phyloP scores from a whole-genome alignment of 2,888 invertebrate genomes.

The Phlogophora meticulosa region DNA sequence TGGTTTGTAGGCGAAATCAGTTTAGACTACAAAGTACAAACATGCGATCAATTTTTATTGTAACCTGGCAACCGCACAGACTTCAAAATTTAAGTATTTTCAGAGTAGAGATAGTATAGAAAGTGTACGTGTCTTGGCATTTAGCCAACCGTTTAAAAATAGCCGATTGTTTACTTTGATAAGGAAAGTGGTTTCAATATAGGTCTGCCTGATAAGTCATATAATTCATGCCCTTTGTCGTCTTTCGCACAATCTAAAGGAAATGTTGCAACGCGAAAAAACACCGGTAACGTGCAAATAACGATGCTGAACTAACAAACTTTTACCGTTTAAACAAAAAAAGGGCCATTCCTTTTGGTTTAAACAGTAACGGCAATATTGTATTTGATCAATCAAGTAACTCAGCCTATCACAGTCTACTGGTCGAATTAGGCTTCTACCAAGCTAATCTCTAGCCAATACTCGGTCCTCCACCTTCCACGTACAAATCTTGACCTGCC shows the following conservation, averaged over 20 bases:
- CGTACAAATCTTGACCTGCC: too few species aligned
- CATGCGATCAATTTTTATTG: constrained; percentile 26
- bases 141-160: constrained; percentile 66
- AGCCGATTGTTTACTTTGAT: constrained; percentile 70
- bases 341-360: not conserved
- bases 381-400: not conserved
- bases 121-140: constrained; percentile 63
- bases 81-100: constrained; percentile 51
- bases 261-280: constrained; percentile 39
- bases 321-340: too few species aligned
- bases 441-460: too few species aligned
- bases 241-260: constrained; percentile 37
- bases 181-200: constrained; percentile 72
- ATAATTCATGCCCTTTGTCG: constrained; percentile 6
- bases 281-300: constrained; percentile 18
- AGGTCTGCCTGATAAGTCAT: constrained; percentile 64
- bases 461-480: too few species aligned
- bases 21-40: constrained; percentile 22
- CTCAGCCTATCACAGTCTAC: too few species aligned
- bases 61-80: constrained; percentile 38
- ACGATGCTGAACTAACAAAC: constrained; percentile 2
- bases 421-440: too few species aligned
- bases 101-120: constrained; percentile 56
- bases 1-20: constrained; percentile 4
- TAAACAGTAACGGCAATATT: not conserved